Evolutionary conservation across 1,140 invertebrate species (phyloP).

Genomic region (Camponotus floridanus): DNA sequence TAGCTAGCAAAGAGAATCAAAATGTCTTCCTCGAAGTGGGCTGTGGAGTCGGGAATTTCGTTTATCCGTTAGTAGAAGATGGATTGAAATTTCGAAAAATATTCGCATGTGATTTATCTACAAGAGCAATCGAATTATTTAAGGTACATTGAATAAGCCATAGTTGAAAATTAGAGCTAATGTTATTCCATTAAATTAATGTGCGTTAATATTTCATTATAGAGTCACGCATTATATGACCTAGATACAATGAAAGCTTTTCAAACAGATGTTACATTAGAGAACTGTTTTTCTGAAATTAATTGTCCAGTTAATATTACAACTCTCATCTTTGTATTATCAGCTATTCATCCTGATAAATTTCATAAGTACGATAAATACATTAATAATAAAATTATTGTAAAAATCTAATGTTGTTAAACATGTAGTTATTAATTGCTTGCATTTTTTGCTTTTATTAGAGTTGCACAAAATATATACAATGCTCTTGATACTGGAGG

Average conservation of each 20-base stretch:
- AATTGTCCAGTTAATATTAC: conserved; percentile 88
- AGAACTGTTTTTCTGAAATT: conserved; percentile 88
- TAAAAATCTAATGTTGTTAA: not conserved
- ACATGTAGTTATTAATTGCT: conserved; percentile 50
- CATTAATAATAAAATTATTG: not conserved
- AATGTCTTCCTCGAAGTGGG: conserved; percentile 94
- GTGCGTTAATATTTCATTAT: conserved; percentile 48
- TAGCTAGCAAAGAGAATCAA: conserved; percentile 81
- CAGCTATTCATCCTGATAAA: conserved; percentile 93
- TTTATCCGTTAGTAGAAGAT: conserved; percentile 96
- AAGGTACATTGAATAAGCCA: conserved; percentile 85
- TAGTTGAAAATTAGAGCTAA: not conserved
- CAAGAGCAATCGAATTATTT: conserved; percentile 95
- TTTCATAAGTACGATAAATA: conserved; percentile 86
- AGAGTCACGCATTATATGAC: conserved; percentile 87
- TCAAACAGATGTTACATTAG: conserved; percentile 90
- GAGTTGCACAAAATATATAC: conserved; percentile 90
- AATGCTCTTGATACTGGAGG: conserved; percentile 93
- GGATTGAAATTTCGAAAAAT: conserved; percentile 90
- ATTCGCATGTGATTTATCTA: conserved; percentile 98
- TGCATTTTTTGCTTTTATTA: conserved; percentile 57
- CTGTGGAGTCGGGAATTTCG: conserved; percentile 98
- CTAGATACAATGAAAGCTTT: conserved; percentile 91
- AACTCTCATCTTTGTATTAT: conserved; percentile 93
- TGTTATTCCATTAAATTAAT: not conserved